A percentile compares a stretch with the other conserved stretches of the same genome.
Evolutionary conservation across 2,113 vertebrate genomes (phyloP).

Genomic region (Gallinago media): DNA sequence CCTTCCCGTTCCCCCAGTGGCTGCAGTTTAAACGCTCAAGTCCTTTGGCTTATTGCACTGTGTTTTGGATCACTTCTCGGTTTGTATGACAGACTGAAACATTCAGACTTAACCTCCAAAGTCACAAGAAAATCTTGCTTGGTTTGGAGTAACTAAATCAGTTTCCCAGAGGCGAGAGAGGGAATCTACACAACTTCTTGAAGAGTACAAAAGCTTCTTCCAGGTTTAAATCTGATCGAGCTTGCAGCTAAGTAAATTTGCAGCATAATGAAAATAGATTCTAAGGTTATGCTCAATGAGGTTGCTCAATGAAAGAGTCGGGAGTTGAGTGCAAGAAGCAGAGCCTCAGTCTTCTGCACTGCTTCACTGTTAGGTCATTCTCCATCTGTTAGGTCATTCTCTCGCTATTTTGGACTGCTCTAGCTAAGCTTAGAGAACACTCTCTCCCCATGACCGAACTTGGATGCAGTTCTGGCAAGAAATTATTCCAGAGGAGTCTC

Average conservation of each 20-base stretch:
- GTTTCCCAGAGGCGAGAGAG: neutral
- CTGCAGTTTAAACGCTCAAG: rapidly evolving
- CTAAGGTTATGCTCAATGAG: neutral
- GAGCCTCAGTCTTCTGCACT: neutral
- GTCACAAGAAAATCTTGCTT: neutral
- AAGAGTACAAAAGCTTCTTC: neutral
- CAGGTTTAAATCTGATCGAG: neutral
- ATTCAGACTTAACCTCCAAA: neutral
- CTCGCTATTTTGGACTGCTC: neutral
- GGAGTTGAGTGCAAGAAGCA: rapidly evolving
- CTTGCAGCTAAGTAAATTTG: neutral
- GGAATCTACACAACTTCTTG: neutral
- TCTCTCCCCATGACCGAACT: neutral
- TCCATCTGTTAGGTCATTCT: neutral
- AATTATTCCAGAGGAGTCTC: neutral
- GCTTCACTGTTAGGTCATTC: neutral
- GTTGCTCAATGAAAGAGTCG: neutral
- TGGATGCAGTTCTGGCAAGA: neutral
- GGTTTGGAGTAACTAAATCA: neutral
- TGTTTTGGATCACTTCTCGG: neutral
- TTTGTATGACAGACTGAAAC: neutral
- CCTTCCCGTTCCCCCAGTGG: neutral
- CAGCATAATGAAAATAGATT: neutral
- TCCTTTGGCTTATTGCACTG: neutral
- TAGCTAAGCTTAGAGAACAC: neutral